These are phyloP conservation scores for Agrotis ipsilon DNA, from an alignment of 2,888 invertebrate genomes.

Conservation along the genomic window DNA sequence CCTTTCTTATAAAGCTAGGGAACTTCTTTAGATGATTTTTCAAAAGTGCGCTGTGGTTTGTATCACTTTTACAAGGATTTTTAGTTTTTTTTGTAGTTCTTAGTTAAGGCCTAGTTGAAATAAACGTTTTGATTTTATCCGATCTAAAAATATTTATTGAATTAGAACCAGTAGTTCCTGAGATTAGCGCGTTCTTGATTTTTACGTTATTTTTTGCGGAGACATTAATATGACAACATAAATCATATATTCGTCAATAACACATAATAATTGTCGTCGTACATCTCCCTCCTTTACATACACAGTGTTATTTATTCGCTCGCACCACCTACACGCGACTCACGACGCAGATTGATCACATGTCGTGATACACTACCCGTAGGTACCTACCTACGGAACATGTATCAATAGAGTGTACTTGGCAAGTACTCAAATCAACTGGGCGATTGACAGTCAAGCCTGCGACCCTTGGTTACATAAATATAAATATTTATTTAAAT, in stretches of 20 bases:
- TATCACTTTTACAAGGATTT: too few species aligned
- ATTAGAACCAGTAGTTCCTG: too few species aligned
- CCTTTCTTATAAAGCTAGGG: too few species aligned
- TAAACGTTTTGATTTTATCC: too few species aligned
- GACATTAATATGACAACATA: constrained; percentile 13
- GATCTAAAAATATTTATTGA: too few species aligned
- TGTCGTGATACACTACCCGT: constrained; percentile 51
- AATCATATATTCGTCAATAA: constrained; percentile 52
- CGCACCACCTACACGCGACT: constrained; percentile 60
- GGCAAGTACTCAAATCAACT: constrained; percentile 9
- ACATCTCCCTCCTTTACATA: constrained; percentile 49
- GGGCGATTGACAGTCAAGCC: neutral
- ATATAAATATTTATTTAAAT: too few species aligned
- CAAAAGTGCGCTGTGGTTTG: too few species aligned
- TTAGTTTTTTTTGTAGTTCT: too few species aligned
- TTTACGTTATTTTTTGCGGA: too few species aligned
- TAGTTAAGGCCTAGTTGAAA: too few species aligned
- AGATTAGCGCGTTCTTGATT: too few species aligned
- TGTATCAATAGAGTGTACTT: constrained; percentile 35
- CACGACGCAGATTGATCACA: constrained; percentile 63
- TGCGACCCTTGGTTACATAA: constrained; percentile 4
- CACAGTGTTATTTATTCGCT: constrained; percentile 60
- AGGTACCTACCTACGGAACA: constrained; percentile 37
- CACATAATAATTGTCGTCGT: constrained; percentile 46
- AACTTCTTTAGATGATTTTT: too few species aligned